Percentiles rank a stretch among this genome's conserved stretches.
These are phyloP conservation scores for Thaumatotibia leucotreta DNA, from an alignment of 1,140 invertebrate species.

Conservation along the genomic window DNA sequence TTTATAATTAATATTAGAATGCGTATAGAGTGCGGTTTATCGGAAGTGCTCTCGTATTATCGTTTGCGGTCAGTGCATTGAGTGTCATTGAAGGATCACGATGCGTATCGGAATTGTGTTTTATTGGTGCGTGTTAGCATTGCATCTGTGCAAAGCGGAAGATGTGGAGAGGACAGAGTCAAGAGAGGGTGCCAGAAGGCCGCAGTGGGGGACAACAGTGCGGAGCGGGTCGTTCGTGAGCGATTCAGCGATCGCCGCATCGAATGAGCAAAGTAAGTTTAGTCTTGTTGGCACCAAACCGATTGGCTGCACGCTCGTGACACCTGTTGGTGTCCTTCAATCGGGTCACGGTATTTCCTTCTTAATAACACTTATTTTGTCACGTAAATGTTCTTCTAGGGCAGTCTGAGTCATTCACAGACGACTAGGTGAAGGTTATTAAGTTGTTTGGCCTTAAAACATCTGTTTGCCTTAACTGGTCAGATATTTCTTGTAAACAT, in stretches of 20 bases:
- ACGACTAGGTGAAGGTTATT: background rate
- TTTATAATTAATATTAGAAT: constrained; percentile 50
- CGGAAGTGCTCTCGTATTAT: constrained; percentile 49
- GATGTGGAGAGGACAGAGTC: constrained; percentile 66
- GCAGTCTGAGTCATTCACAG: background rate
- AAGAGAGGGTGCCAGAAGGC: constrained; percentile 52
- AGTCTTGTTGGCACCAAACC: constrained; percentile 42
- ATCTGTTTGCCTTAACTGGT: constrained; percentile 34
- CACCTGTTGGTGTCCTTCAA: constrained; percentile 56
- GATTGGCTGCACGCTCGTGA: constrained; percentile 34
- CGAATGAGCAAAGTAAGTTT: constrained; percentile 68
- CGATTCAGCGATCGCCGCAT: constrained; percentile 49
- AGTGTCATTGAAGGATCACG: constrained; percentile 67
- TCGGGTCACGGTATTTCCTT: constrained; percentile 20
- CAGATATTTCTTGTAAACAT: background rate
- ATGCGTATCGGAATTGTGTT: constrained; percentile 73
- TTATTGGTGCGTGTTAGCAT: constrained; percentile 71
- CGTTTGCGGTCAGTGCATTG: constrained; percentile 46
- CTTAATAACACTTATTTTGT: background rate
- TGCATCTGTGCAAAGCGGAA: constrained; percentile 67
- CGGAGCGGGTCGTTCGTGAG: constrained; percentile 53
- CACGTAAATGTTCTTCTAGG: background rate
- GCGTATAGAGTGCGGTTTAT: constrained; percentile 55
- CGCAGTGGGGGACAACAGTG: constrained; percentile 56
- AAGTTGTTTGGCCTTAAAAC: constrained; percentile 32